Evolutionary conservation across 2,797 vertebrate genomes (phyloP), one percentile per base, ranked within the genome.

Genomic region (Enteromius anoplus): DNA sequence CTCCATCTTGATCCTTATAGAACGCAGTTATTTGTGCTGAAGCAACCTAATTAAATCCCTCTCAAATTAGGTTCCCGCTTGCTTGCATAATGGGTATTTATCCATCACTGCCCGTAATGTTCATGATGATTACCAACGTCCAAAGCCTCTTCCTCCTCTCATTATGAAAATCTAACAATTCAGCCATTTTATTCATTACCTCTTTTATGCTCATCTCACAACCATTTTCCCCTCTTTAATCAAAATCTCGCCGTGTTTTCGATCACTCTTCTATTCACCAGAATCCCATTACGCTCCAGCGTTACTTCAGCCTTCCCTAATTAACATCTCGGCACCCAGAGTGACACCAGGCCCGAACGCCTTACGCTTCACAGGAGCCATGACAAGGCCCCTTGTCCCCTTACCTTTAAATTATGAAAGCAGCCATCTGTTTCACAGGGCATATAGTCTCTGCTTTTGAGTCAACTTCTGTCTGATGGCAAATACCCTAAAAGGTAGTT

Each of bases 371-470:
- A 78, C 83, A 80, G 81, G 70, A 85, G 84, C 78, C 83, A 86
- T 53, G 34, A 78, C 69, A 81, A 80, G 66, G 49, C 73, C 65
- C 60, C 19, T 49, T 40, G 42, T 80, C 70, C 80, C 47, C 62
- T 40, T 80, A 77, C 81, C 78, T 85, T 75, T 88, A 85, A 86
- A 89, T 88, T 86, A 89, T 87, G 81, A 89, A 89, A 88, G 82
- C n/a, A 79, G 81, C 86, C 87, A 89, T 88, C 85, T 87, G 82
- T 84, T 87, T 82, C 60, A 84, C 70, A 78, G 85, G 82, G 72
- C 58, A 78, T 80, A 65, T 51, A 55, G 55, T 55, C 75, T 75
- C 40, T 40, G 42, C 62, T 84, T 72, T 76, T 82, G 78, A 81
- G 51, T 60, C 60, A 70, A 37, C 37, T 83, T 81, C 75, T 42